Evolutionary conservation across 1,140 invertebrate genomes (phyloP).

Genomic region (Ceratina australensis): DNA sequence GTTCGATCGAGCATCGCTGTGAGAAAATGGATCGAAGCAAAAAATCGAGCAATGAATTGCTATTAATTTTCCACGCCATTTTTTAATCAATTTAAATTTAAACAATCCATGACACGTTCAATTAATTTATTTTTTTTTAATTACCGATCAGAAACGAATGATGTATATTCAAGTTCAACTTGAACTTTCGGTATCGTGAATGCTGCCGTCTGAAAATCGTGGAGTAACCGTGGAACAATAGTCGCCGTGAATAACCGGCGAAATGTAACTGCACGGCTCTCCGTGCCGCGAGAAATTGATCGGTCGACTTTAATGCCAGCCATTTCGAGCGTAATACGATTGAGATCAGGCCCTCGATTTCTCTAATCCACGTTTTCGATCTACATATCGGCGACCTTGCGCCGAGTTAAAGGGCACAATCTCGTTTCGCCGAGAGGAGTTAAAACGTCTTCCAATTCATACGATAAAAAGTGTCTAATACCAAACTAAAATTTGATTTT

Average conservation of each 20-base stretch:
- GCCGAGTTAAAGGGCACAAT: not conserved
- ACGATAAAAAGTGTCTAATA: too few relatives aligned
- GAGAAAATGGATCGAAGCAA: slow-evolving; percentile 23
- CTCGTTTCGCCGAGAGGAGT: not conserved
- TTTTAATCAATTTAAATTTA: too few relatives aligned
- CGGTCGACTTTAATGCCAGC: slow-evolving; percentile 24
- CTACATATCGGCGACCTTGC: slow-evolving; percentile 1
- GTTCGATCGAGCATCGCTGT: slow-evolving; percentile 2
- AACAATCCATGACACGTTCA: too few relatives aligned
- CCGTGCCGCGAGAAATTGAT: slow-evolving; percentile 18
- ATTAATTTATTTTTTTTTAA: too few relatives aligned
- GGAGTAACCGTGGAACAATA: slow-evolving; percentile 23
- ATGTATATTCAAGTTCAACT: slow-evolving; percentile 1
- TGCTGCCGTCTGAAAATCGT: slow-evolving; percentile 13
- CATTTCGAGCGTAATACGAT: slow-evolving; percentile 20
- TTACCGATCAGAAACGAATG: not conserved
- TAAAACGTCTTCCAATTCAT: too few relatives aligned
- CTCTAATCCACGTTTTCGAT: slow-evolving; percentile 16
- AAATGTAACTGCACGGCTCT: slow-evolving; percentile 6
- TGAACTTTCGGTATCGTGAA: slow-evolving; percentile 3
- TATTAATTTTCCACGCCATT: not conserved
- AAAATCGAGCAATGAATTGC: not conserved
- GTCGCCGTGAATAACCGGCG: not conserved
- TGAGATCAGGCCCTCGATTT: slow-evolving; percentile 8
- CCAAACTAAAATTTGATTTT: too few relatives aligned